A percentile compares a stretch with the other conserved stretches of the same genome.
phyloP scores from a whole-genome alignment of 2,797 vertebrate genomes.

The Cyclopterus lumpus region DNA sequence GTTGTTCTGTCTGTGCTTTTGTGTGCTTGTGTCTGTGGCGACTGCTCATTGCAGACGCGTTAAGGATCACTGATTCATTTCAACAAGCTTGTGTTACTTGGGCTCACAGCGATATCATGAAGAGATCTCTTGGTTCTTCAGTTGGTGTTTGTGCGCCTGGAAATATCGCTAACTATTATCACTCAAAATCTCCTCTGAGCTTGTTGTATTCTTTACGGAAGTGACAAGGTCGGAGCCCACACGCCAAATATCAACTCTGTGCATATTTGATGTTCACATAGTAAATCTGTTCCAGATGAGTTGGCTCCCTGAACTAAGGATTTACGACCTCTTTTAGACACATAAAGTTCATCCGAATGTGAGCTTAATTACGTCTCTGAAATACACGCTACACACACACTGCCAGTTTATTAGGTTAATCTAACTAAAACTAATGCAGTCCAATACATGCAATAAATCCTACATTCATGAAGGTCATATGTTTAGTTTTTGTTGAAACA shows the following conservation, averaged over 20 bases:
- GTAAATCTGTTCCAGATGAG: conserved; percentile 57
- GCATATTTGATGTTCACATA: conserved; percentile 18
- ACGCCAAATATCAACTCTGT: conserved; percentile 21
- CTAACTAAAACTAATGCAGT: neutral
- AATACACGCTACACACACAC: neutral
- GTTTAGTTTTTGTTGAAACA: neutral
- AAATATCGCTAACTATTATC: conserved; percentile 17
- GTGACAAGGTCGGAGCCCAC: conserved; percentile 4
- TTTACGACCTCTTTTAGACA: conserved; percentile 32
- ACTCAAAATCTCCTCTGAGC: conserved; percentile 20
- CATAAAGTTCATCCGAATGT: neutral
- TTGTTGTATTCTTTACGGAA: conserved; percentile 13
- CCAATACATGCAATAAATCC: conserved; percentile 2
- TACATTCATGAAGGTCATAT: neutral
- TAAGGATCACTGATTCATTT: conserved; percentile 1
- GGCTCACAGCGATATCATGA: neutral
- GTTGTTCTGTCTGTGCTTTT: neutral
- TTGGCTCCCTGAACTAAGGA: conserved; percentile 32
- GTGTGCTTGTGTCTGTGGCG: neutral
- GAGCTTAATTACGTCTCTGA: conserved; percentile 1
- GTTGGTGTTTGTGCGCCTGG: conserved; percentile 4
- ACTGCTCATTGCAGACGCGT: conserved; percentile 12
- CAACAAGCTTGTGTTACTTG: conserved; percentile 19
- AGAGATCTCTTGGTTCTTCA: conserved; percentile 4
- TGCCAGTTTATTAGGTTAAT: neutral